Evolutionary conservation across 2,888 invertebrate genomes (phyloP).

Genomic region (Subacronicta megacephala): DNA sequence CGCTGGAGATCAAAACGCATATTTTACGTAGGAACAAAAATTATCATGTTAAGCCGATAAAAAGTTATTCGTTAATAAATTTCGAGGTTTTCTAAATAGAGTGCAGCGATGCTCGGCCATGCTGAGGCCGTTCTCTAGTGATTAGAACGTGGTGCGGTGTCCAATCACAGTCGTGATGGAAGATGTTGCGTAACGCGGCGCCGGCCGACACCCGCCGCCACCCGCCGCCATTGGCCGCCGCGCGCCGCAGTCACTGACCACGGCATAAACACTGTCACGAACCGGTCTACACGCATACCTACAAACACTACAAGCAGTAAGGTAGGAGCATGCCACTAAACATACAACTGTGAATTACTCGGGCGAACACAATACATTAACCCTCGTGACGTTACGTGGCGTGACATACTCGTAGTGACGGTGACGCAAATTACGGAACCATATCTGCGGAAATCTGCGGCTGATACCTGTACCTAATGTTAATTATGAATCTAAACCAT

Average conservation of each 20-base stretch:
- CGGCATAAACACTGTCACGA: conserved; percentile 15
- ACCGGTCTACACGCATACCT: conserved; percentile 44
- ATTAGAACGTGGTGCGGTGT: conserved; percentile 5
- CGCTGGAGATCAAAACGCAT: conserved; percentile 12
- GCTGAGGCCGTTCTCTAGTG: conserved; percentile 4
- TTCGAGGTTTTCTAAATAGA: conserved; percentile 11
- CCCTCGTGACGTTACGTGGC: not conserved
- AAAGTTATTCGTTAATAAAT: conserved; percentile 8
- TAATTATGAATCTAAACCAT: conserved; percentile 2
- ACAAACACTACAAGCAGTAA: conserved; percentile 4
- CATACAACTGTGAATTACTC: conserved; percentile 5
- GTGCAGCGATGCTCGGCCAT: conserved; percentile 1
- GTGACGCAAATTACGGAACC: not conserved
- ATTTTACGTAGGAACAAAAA: not conserved
- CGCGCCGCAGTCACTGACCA: conserved; percentile 42
- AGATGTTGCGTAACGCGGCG: conserved; percentile 31
- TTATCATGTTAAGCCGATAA: conserved; percentile 12
- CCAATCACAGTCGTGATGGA: conserved; percentile 32
- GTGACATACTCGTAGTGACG: too few relatives aligned
- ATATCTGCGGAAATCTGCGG: conserved; percentile 7
- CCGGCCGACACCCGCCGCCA: not conserved
- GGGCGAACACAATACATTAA: not conserved
- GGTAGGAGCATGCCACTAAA: conserved; percentile 2
- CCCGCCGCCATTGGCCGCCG: conserved; percentile 44
- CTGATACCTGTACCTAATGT: too few relatives aligned